phyloP scores from a whole-genome alignment of 2,113 vertebrate genomes.

The Speoplatyrhinus poulsoni region DNA sequence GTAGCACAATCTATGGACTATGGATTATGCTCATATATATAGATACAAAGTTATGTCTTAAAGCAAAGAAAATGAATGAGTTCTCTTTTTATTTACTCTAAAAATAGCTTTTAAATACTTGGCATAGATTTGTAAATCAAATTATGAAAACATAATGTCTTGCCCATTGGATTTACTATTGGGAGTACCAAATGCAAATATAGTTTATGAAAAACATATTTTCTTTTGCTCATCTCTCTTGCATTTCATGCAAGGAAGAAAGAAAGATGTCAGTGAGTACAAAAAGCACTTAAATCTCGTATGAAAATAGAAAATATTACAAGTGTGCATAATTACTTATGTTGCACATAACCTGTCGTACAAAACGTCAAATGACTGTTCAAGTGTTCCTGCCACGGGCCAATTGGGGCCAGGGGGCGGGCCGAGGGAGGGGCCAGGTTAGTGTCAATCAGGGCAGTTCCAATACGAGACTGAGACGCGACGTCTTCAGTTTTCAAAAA shows the following conservation, averaged over 20 bases:
- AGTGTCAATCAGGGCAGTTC: conserved; percentile 64
- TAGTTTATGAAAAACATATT: conserved; percentile 72
- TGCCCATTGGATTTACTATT: conserved; percentile 64
- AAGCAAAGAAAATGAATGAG: conserved; percentile 68
- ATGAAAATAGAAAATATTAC: conserved; percentile 83
- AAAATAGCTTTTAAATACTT: conserved; percentile 81
- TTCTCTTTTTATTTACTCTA: conserved; percentile 72
- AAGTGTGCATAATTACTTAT: conserved; percentile 77
- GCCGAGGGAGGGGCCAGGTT: conserved; percentile 57
- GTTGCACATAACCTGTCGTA: conserved; percentile 77
- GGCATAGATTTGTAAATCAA: conserved; percentile 77
- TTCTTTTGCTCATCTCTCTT: conserved; percentile 58
- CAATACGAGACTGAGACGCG: conserved; percentile 40
- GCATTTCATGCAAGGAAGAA: conserved; percentile 75
- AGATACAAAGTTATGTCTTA: conserved; percentile 76
- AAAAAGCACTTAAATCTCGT: conserved; percentile 80
- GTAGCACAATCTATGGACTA: conserved; percentile 74
- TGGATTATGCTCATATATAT: conserved; percentile 76
- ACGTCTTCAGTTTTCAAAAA: conserved; percentile 40
- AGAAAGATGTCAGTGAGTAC: conserved; percentile 74
- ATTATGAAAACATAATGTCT: conserved; percentile 71
- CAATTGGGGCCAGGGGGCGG: conserved; percentile 12
- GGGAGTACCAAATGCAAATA: conserved; percentile 78
- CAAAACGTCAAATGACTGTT: conserved; percentile 76
- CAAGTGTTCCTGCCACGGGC: conserved; percentile 58